Evolutionary conservation across 2,113 vertebrate genomes (phyloP), one percentile per base, ranked within the genome.

Genomic region (Epinephelus moara): DNA sequence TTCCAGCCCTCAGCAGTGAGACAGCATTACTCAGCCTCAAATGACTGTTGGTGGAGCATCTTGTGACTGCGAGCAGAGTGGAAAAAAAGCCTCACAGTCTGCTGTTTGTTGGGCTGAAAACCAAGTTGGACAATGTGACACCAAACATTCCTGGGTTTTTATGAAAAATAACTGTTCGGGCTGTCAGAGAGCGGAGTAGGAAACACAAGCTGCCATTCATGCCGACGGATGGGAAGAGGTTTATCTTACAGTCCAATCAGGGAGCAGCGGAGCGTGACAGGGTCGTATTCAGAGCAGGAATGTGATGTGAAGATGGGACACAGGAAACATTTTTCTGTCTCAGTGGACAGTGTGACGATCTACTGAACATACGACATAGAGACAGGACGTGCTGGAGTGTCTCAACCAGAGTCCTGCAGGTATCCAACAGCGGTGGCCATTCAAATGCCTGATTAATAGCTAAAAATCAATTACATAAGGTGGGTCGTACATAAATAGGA

Each of bases 121-220:
- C 76, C 66, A 84, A 45, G 74, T 76, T 70, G 76, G 86, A 86
- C 86, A 88, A 89, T 70, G 90, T 89, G 80, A 88, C 83, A 80
- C 75, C 61, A 45, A 73, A 82, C 81, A 87, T 88, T 91, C 64
- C 87, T 76, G 84, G 62, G 61, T 83, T 72, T 67, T 49, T 25
- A 60, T 62, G 69, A 81, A 55, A 84, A 77, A 80, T 76, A 68
- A 68, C 52, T 78, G 79, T 69, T 88, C 50, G 10, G 56, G 73
- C 68, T 53, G 72, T 92, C 80, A 52, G 78, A 84, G 71, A 81
- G 70, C 3, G 25, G 13, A 75, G 78, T 19, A 27, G 80, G 68
- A 79, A 82, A 90, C 88, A 92, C 90, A 92, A 84, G 90, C 82
- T 73, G 78, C 73, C 64, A 91, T 93, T 94, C 88, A 93, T 88